These are phyloP conservation scores for Xestia xanthographa DNA, from an alignment of 2,888 invertebrate genomes.

Conservation along the genomic window DNA sequence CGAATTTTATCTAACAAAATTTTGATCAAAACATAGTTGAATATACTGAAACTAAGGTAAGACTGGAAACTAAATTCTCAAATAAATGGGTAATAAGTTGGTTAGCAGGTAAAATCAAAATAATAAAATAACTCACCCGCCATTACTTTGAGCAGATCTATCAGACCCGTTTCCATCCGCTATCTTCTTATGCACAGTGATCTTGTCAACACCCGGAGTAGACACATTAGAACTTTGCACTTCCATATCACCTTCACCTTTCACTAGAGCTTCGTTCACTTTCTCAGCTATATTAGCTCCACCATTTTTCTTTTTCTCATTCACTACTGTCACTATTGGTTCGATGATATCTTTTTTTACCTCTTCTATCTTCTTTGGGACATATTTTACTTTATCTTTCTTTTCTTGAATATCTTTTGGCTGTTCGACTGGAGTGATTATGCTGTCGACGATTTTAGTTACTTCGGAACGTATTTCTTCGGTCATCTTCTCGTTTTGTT, in stretches of 20 bases:
- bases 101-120: not conserved
- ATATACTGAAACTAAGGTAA: not conserved
- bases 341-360: constrained; percentile 78
- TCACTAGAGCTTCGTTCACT: constrained; percentile 87
- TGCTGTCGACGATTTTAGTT: constrained; percentile 85
- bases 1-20: not conserved
- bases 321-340: constrained; percentile 85
- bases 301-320: constrained; percentile 81
- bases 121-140: constrained; percentile 80
- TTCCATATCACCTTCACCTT: constrained; percentile 91
- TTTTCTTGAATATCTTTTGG: constrained; percentile 75
- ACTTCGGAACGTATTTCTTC: constrained; percentile 84
- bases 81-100: not conserved
- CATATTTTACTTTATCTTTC: constrained; percentile 66
- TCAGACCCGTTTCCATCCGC: constrained; percentile 82
- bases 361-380: constrained; percentile 58
- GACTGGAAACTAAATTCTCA: not conserved
- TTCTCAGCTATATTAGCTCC: constrained; percentile 76
- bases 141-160: constrained; percentile 85
- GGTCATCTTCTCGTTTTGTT: constrained; percentile 77
- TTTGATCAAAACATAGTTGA: not conserved
- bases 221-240: constrained; percentile 91
- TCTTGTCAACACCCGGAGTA: constrained; percentile 79
- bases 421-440: constrained; percentile 87
- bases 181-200: constrained; percentile 74